Base-by-base conservation (phyloP, 2,888 invertebrate genomes). In the Tineola bisselliella region DNA sequence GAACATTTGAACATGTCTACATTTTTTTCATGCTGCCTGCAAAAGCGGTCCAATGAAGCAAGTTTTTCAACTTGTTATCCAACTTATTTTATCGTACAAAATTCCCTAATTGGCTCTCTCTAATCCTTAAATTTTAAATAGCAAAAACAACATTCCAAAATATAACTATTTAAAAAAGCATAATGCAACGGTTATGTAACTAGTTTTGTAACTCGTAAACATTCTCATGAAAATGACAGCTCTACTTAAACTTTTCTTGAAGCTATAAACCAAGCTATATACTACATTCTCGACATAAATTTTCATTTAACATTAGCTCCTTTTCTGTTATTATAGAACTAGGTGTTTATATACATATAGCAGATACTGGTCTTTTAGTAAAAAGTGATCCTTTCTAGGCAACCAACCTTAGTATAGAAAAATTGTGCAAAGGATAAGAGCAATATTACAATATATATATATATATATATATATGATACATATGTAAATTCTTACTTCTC, bases 31-130 rank as follows among this genome's bases (percentile, higher is more conserved):
- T 38, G 11, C 17, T 31, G 12, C 48, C 52, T 17, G 15, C 44
- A 44, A 63, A 62, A 63, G 64, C 63, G 60, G 61, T 17, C 17
- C 10, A 48, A 48, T 48, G 13, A 48, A 44, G 10, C 31, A 31
- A 38, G 38, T 38, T 38, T 38, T 10, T 48, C 48, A 48, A 48
- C 48, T 48, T 48, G 5, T 48, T 48, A 48, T 15, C 48, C 17
- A 48, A 48, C 48, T 48, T 2, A 48, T 48, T 48, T 48, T 48
- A 48, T 17, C 48, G 18, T 48, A 15, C 4, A 48, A 48, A 8
- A 38, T 25, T 48, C 18, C 48, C 15, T 48, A 48, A 48, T 48
- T 48, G 48, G 48, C 15, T 18, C 18, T 48, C 48, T 13, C 8
- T 13, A 48, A 48, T 8, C 5, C 48, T 3, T 17, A 8, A 48